These are phyloP conservation scores for Melangyna quadrimaculata DNA, from an alignment of 2,888 invertebrate species.

Conservation along the genomic window DNA sequence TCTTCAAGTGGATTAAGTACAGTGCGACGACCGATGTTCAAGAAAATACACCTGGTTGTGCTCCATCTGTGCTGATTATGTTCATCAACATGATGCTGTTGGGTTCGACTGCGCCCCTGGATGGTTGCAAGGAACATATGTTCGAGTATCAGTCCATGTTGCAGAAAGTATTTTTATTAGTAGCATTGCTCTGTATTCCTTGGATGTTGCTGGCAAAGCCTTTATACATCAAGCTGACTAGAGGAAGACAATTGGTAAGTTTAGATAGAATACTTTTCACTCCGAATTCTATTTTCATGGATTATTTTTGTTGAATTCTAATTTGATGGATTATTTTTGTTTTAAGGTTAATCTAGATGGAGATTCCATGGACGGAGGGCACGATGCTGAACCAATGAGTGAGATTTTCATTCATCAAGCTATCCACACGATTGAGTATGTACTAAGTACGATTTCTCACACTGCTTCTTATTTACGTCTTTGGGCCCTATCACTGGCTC, in stretches of 20 bases:
- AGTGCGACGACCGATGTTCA: constrained; percentile 81
- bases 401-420: constrained; percentile 96
- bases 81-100: constrained; percentile 91
- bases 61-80: constrained; percentile 90
- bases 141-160: constrained; percentile 86
- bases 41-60: constrained; percentile 82
- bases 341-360: not conserved
- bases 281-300: no score
- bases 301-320: not conserved
- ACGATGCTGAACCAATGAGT: constrained; percentile 86
- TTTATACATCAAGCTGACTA: constrained; percentile 84
- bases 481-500: constrained; percentile 98
- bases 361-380: constrained; percentile 77
- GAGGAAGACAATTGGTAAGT: constrained; percentile 73
- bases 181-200: constrained; percentile 93
- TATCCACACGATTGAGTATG: constrained; percentile 98
- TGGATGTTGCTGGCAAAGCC: constrained; percentile 98
- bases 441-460: constrained; percentile 96
- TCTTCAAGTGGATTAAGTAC: constrained; percentile 94
- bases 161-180: constrained; percentile 89
- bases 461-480: constrained; percentile 97
- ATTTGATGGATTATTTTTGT: not conserved
- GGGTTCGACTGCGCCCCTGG: constrained; percentile 81
- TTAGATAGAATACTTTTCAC: not conserved
- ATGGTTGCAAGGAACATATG: constrained; percentile 85